Evolutionary conservation across 1,140 invertebrate genomes (phyloP).

Genomic region (Drosophila nigromelanica): DNA sequence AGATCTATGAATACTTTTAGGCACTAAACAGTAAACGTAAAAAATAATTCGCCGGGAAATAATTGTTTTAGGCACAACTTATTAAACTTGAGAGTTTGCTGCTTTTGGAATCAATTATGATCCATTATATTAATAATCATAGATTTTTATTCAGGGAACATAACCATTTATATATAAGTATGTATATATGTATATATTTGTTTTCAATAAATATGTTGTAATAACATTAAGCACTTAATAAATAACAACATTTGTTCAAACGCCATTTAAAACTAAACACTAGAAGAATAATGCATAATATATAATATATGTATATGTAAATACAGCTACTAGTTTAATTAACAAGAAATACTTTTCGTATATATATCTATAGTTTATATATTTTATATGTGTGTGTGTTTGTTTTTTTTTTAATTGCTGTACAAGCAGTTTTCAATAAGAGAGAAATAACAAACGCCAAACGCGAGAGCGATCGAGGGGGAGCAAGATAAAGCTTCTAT

Average conservation of each 20-base stretch:
- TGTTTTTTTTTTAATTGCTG: constrained; percentile 14
- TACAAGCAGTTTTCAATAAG: constrained; percentile 23
- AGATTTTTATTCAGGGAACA: constrained; percentile 65
- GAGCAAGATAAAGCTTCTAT: not conserved
- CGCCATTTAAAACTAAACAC: constrained; percentile 33
- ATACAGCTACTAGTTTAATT: constrained; percentile 29
- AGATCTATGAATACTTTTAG: constrained; percentile 43
- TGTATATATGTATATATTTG: constrained; percentile 12
- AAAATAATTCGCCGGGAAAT: not conserved
- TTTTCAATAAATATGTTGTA: constrained; percentile 54
- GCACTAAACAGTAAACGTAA: not conserved
- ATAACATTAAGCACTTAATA: constrained; percentile 52
- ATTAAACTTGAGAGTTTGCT: not conserved
- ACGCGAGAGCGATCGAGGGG: constrained; percentile 5
- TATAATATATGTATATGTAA: constrained; percentile 9
- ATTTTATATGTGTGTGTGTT: not conserved
- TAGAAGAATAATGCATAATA: constrained; percentile 33
- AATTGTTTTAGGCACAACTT: not conserved
- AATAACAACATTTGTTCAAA: constrained; percentile 55
- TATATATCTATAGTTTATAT: constrained; percentile 3
- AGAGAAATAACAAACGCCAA: constrained; percentile 14
- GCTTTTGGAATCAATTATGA: constrained; percentile 21
- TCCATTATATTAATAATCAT: constrained; percentile 48
- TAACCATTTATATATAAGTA: constrained; percentile 44
- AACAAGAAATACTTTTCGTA: constrained; percentile 58